A percentile compares a stretch with the other conserved stretches of the same genome.
These are phyloP conservation scores for Agrenia bidenticulata DNA, from an alignment of 2,888 invertebrate genomes.

Conservation along the genomic window DNA sequence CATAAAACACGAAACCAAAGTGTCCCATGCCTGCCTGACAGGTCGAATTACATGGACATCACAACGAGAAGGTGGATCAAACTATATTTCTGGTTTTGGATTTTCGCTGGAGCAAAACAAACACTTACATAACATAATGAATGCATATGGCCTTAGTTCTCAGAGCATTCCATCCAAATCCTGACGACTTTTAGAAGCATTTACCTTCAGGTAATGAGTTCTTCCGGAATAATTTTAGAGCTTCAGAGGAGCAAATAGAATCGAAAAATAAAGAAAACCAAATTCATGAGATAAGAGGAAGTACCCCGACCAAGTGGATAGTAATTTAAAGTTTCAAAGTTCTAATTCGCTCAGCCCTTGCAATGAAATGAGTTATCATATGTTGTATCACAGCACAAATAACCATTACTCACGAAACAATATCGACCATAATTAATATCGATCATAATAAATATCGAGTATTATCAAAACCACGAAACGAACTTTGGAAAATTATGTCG, in stretches of 20 bases:
- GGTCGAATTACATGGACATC: neutral
- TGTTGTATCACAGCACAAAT: neutral
- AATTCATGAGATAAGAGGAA: neutral
- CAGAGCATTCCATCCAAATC: conserved; percentile 53
- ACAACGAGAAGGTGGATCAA: neutral
- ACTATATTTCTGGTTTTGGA: conserved; percentile 6
- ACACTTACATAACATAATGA: conserved; percentile 54
- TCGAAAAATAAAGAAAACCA: conserved; percentile 43
- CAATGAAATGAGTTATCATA: neutral
- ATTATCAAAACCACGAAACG: neutral
- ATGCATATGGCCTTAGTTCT: conserved; percentile 53
- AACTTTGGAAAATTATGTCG: neutral
- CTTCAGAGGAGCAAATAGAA: conserved; percentile 57
- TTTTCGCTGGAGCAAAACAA: conserved; percentile 45
- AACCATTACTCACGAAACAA: neutral
- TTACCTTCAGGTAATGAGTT: conserved; percentile 55
- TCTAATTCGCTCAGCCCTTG: neutral
- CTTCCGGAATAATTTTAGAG: conserved; percentile 61
- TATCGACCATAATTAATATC: neutral
- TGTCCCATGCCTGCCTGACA: neutral
- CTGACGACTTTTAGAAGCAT: conserved; percentile 53
- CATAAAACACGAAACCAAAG: neutral
- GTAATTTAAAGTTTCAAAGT: neutral
- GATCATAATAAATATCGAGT: neutral
- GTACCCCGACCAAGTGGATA: neutral